Percentiles rank a stretch among this genome's conserved stretches.
phyloP scores from a whole-genome alignment of 2,113 vertebrate genomes.

The Myotis lucifugus region DNA sequence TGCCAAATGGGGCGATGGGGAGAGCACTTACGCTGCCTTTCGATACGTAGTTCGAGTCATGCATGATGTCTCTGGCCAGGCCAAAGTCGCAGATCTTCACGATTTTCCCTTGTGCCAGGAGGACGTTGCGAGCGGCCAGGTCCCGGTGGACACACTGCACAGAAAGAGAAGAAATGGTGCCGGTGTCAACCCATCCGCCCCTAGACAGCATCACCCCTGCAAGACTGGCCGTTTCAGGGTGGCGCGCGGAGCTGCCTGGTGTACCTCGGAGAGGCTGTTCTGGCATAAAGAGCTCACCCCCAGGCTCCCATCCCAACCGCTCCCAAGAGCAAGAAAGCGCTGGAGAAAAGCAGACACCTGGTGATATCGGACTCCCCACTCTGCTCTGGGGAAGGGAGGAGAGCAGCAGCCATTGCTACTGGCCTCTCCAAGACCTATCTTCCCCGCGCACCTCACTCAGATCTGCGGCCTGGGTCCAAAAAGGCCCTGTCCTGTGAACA shows the following conservation, averaged over 20 bases:
- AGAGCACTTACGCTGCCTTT: slow-evolving; percentile 95
- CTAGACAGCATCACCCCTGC: no score
- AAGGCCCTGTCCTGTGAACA: background rate
- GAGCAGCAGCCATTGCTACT: background rate
- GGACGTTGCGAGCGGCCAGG: slow-evolving; percentile 97
- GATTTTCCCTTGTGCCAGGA: slow-evolving; percentile 98
- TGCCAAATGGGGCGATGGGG: accelerated
- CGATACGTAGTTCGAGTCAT: slow-evolving; percentile 99
- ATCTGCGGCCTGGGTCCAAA: background rate
- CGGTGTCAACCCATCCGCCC: background rate
- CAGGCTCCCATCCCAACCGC: background rate
- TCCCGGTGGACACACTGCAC: slow-evolving; percentile 97
- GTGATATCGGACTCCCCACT: accelerated
- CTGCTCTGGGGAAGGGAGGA: background rate
- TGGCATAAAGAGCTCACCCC: background rate
- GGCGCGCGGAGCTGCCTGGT: accelerated
- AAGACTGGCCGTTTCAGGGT: accelerated
- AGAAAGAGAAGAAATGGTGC: background rate
- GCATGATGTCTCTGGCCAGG: slow-evolving; percentile 98
- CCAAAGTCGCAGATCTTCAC: slow-evolving; percentile 99
- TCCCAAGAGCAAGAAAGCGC: background rate
- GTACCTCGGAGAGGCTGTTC: background rate
- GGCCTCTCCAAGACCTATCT: background rate
- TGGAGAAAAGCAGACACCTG: background rate
- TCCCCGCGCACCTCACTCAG: background rate